Base-by-base conservation (phyloP, 2,888 invertebrate species). In the Cheilosia vernalis region DNA sequence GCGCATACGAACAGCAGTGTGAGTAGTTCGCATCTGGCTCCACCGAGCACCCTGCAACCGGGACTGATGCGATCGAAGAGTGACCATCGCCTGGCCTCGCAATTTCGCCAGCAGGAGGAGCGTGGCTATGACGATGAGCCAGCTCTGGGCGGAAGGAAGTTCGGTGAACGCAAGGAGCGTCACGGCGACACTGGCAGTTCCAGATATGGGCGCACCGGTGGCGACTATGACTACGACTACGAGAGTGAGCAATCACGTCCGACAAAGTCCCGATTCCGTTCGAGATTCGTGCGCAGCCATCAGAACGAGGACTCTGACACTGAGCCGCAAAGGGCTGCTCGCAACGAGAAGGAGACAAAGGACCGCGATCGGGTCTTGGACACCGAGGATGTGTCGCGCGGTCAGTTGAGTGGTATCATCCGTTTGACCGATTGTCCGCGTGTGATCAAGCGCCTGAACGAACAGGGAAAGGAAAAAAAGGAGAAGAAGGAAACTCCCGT, bases 31-130 rank as follows among this genome's bases (percentile, higher is more conserved):
- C 92, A 93, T 77, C 92, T 95, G 83, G 91, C 95, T 64, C 94
- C 94, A 15, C 95, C 95, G 63, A 87, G 88, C 24, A 93, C 94
- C 6, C 95, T 96, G 78, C 94, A 94, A 30, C 96, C 96, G 55
- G 97, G 97, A 1, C 93, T 98, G 19, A 97, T 98, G 94, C 94
- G 98, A 87, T 98, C 97, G 85, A 98, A 98, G 92, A 98, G 98
- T 91, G 98, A 98, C 90, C 98, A 98, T 92, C 94, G 98, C 49
- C 93, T 98, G 84, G 97, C 98, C 10, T 93, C 97, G 0, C 98
- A 98, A 90, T 97, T 97, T 92, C 94, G 97, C 42, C 96, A 96
- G 90, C 96, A 97, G 91, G 97, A 97, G 91, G 97, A 97, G 91
- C 96, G 97, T 89, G 94, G 94, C 60, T 95, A 95, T 73, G 94